Evolutionary conservation across 1,140 invertebrate species (phyloP), one percentile per base, ranked within the genome.

Genomic region (Gryon sp.): DNA sequence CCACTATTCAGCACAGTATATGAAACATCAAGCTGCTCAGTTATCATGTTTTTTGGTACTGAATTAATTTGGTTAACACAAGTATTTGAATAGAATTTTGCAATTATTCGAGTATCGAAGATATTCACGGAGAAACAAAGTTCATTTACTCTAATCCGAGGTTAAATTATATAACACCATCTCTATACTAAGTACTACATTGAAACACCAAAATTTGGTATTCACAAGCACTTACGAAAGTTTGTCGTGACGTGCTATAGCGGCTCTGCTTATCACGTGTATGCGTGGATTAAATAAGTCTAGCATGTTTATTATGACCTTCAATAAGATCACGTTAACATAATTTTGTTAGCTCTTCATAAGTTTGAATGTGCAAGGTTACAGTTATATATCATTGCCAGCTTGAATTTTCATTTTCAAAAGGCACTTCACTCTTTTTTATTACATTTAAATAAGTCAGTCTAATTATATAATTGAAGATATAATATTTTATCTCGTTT

Each of bases 311-410:
- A 12, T 45, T 34, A 46, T 45, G 41, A 60, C 55, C 55, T 60
- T 45, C 28, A 11, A 19, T 43, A 14, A 16, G 41, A 18, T 46
- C 41, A 36, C 18, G 55, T 60, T 60, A 60, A 30, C 41, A 36
- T 60, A 32, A 60, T 60, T 60, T 46, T 24, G 36, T 60, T 45
- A 60, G 28, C 11, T 43, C 41, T 24, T 46, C 24, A 24, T 24
- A 60, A 59, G 40, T 59, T 60, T 60, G 12, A 18, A 46, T 45
- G 19, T 45, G 12, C 55, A 60, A 60, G 55, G 41, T 60, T 60
- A 46, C 1, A 4, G n/a, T 16, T 0, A 40, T 24, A 38, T 53
- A 41, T 55, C 36, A 18, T 26, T 30, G 9, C 11, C 52, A 28
- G 12, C 24, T 60, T 60, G 20, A 22, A 28, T 28, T 9, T 28